Evolutionary conservation across 64 coral and sea anemone species (phyloP).

Genomic region (Astreopora myriophthalma): DNA sequence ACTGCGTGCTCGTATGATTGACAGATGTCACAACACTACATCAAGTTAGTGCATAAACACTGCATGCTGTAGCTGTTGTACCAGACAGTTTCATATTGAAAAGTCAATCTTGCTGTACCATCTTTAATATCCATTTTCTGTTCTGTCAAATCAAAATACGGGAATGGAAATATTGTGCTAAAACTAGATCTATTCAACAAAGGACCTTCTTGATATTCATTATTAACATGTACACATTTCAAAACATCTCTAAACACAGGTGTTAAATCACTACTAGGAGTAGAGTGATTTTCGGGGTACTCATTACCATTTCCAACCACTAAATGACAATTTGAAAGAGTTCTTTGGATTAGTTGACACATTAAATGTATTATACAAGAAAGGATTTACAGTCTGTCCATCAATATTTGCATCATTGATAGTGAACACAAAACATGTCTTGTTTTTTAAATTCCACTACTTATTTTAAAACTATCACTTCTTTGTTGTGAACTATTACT

Average conservation of each 20-base stretch:
- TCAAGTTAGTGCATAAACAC: neutral
- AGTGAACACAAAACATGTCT: slow-evolving; percentile 57
- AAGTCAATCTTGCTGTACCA: neutral
- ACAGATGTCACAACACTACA: too few species aligned
- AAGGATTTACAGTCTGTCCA: slow-evolving; percentile 38
- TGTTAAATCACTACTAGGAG: neutral
- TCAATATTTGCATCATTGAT: neutral
- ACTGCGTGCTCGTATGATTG: too few species aligned
- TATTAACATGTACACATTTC: slow-evolving; percentile 1
- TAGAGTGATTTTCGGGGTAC: neutral
- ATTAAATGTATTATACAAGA: slow-evolving; percentile 28
- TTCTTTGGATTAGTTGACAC: neutral
- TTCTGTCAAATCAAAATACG: slow-evolving; percentile 10
- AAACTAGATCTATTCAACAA: neutral
- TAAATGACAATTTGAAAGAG: neutral
- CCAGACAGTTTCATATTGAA: neutral
- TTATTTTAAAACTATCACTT: too few species aligned
- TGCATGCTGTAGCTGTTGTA: neutral
- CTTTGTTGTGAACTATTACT: too few species aligned
- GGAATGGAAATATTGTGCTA: neutral
- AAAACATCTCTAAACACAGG: neutral
- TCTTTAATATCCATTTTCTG: neutral
- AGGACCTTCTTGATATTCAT: neutral
- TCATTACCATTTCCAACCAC: slow-evolving; percentile 13
- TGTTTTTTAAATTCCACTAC: too few species aligned